phyloP scores from a whole-genome alignment of 2,888 invertebrate genomes.

The Alitta virens region DNA sequence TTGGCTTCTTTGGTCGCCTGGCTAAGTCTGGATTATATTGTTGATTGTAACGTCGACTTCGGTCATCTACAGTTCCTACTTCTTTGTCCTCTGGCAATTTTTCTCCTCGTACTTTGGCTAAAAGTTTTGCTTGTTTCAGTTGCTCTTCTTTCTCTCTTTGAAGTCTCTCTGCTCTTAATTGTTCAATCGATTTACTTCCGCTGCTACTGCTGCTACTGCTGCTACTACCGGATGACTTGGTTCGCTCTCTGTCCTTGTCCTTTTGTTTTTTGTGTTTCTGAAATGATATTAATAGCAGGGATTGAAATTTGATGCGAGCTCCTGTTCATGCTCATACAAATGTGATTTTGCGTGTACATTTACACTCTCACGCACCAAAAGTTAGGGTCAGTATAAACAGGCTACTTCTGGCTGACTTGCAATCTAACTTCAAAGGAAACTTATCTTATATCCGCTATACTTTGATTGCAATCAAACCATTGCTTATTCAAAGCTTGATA shows the following conservation, averaged over 20 bases:
- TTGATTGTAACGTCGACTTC: constrained; percentile 85
- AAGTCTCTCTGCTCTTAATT: constrained; percentile 75
- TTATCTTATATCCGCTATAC: no score
- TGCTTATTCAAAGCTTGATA: no score
- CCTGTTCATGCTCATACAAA: no score
- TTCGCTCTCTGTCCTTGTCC: constrained; percentile 31
- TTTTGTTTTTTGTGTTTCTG: constrained; percentile 43
- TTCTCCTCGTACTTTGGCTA: constrained; percentile 70
- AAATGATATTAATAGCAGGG: no score
- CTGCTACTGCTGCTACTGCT: constrained; percentile 25
- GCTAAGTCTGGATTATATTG: constrained; percentile 82
- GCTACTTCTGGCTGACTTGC: no score
- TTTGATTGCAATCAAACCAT: no score
- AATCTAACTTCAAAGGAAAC: no score
- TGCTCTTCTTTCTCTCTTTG: constrained; percentile 80
- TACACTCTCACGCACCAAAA: no score
- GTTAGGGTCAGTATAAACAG: no score
- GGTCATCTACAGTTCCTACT: constrained; percentile 37
- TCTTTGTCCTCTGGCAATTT: constrained; percentile 19
- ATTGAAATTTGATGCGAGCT: no score
- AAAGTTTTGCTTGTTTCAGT: constrained; percentile 67
- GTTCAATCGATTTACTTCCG: constrained; percentile 61
- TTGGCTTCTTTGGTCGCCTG: constrained; percentile 5
- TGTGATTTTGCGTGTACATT: no score
- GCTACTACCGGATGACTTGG: not conserved